Conservation (phyloP, 1,140 invertebrate species). For the Calephelis nemesis region DNA sequence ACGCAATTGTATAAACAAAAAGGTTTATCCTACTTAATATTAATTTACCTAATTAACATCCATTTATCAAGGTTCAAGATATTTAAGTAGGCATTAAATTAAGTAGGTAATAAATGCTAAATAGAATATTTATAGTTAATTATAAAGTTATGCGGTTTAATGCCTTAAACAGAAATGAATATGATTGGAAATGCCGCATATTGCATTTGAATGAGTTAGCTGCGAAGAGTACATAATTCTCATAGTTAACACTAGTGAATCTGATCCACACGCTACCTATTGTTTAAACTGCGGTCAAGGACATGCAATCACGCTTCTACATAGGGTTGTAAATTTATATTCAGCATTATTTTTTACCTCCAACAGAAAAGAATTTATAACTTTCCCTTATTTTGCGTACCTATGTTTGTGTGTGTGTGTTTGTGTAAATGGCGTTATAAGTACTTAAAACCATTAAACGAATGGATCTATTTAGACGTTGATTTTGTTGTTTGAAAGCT, state of each 20-base stretch:
- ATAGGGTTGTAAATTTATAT: neutral
- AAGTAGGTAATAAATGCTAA: neutral
- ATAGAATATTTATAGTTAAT: neutral
- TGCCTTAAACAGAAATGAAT: neutral
- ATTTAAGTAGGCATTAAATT: neutral
- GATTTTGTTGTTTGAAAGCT: too few relatives aligned
- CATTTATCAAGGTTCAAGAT: slow-evolving; percentile 1
- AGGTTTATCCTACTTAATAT: too few relatives aligned
- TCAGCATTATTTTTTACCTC: too few relatives aligned
- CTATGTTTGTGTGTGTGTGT: too few relatives aligned
- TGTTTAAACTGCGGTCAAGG: slow-evolving; percentile 51
- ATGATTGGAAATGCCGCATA: neutral
- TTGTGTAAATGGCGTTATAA: too few relatives aligned
- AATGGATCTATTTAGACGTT: too few relatives aligned
- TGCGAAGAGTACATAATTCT: slow-evolving; percentile 18
- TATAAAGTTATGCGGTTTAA: neutral
- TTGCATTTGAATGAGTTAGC: neutral
- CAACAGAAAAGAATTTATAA: too few relatives aligned
- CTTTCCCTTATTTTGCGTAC: too few relatives aligned
- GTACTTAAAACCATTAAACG: too few relatives aligned
- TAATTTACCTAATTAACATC: neutral
- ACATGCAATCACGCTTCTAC: slow-evolving; percentile 27
- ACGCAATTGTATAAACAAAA: too few relatives aligned
- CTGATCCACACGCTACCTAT: slow-evolving; percentile 36
- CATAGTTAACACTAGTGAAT: slow-evolving; percentile 15